Evolutionary conservation across 2,888 invertebrate species (phyloP).

Genomic region (Eristalis arbustorum): DNA sequence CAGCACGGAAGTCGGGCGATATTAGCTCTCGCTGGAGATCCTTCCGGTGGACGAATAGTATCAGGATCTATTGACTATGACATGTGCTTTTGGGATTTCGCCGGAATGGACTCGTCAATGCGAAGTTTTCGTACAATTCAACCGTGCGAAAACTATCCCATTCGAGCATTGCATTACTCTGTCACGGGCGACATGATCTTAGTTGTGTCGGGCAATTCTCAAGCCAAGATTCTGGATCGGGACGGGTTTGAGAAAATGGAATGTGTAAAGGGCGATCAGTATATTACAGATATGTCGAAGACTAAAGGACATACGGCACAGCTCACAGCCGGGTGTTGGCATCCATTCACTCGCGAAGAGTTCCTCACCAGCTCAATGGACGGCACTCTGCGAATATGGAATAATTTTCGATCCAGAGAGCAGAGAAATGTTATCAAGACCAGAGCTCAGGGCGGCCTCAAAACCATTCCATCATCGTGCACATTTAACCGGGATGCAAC

Average conservation of each 20-base stretch:
- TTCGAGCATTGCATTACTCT: conserved; percentile 92
- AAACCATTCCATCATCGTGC: conserved; percentile 92
- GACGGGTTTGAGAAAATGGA: conserved; percentile 97
- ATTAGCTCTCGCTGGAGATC: conserved; percentile 94
- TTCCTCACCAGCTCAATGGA: conserved; percentile 97
- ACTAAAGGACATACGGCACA: conserved; percentile 97
- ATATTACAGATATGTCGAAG: conserved; percentile 94
- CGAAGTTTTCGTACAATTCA: conserved; percentile 95
- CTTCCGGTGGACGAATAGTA: conserved; percentile 92
- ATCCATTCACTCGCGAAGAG: conserved; percentile 93
- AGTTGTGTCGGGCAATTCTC: conserved; percentile 94
- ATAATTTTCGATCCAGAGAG: conserved; percentile 87
- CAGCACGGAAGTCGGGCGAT: conserved; percentile 95
- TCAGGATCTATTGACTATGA: conserved; percentile 98
- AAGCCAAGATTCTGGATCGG: conserved; percentile 95
- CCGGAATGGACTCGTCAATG: conserved; percentile 97
- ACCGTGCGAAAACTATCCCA: conserved; percentile 97
- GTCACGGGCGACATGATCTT: conserved; percentile 96
- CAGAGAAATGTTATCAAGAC: conserved; percentile 94
- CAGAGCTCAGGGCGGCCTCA: conserved; percentile 90
- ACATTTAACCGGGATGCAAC: conserved; percentile 92
- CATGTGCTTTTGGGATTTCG: conserved; percentile 98
- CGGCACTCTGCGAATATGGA: conserved; percentile 96
- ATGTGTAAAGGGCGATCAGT: conserved; percentile 97
- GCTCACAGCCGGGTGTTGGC: conserved; percentile 95